phyloP scores from a whole-genome alignment of 2,113 vertebrate genomes.

The Martes martes region DNA sequence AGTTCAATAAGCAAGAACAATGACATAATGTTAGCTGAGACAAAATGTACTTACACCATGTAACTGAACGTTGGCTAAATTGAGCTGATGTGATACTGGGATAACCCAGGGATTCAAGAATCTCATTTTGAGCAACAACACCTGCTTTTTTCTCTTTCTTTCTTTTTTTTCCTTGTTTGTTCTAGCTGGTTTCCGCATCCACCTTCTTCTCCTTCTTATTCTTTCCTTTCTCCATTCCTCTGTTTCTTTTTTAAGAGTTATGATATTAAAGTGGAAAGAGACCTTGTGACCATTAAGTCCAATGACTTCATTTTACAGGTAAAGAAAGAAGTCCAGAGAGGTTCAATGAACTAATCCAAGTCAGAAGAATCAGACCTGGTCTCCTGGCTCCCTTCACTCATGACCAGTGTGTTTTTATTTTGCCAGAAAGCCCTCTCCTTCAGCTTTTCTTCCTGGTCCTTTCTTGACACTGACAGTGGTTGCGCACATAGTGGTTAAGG shows the following conservation, averaged over 20 bases:
- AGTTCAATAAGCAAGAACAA: neutral
- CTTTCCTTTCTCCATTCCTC: neutral
- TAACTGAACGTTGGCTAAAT: neutral
- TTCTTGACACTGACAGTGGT: neutral
- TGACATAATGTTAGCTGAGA: neutral
- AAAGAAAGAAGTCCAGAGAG: slow-evolving; percentile 22
- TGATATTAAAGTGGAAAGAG: neutral
- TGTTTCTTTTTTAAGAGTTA: slow-evolving; percentile 24
- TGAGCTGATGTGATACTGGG: neutral
- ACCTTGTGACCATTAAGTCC: neutral
- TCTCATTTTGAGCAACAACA: neutral
- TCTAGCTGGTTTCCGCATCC: neutral
- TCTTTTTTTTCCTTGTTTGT: neutral
- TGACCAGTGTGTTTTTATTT: neutral
- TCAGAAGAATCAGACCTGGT: neutral
- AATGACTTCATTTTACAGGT: neutral
- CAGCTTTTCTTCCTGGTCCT: slow-evolving; percentile 13
- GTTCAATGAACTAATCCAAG: neutral
- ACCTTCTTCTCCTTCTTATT: neutral
- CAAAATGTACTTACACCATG: neutral
- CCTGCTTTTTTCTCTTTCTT: neutral
- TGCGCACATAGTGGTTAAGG: neutral
- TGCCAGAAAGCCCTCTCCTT: neutral
- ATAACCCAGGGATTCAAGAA: neutral
- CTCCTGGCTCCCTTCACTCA: neutral